Percentiles rank a stretch among this genome's conserved stretches.
Evolutionary conservation across 64 coral and sea anemone genomes (phyloP).

Genomic region (Dendrophyllia cribrosa): DNA sequence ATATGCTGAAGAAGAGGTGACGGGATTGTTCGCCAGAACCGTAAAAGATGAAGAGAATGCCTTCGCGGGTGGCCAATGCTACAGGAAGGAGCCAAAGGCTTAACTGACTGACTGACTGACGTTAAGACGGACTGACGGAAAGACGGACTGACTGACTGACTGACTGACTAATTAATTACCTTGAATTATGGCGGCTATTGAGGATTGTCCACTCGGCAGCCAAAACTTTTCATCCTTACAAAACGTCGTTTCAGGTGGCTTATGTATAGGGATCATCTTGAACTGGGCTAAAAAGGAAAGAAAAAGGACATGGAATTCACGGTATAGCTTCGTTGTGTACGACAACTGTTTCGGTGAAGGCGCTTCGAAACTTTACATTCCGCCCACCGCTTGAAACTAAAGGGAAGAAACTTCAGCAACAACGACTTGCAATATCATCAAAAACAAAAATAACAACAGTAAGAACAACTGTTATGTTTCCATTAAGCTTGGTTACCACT

Average conservation of each 20-base stretch:
- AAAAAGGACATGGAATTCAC: neutral
- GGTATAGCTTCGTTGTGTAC: too few relatives aligned
- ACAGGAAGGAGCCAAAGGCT: too few relatives aligned
- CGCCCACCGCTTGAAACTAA: neutral
- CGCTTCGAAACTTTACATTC: neutral
- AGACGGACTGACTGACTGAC: too few relatives aligned
- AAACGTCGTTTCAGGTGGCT: slow-evolving; percentile 73
- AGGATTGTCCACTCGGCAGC: slow-evolving; percentile 64
- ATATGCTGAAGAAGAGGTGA: too few relatives aligned
- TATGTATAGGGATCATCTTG: slow-evolving; percentile 84
- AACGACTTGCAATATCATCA: neutral
- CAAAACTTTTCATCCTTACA: slow-evolving; percentile 73
- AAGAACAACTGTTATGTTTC: neutral
- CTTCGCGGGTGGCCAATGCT: too few relatives aligned
- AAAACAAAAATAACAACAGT: neutral
- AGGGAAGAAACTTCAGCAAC: neutral
- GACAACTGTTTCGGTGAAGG: too few relatives aligned
- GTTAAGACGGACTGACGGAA: too few relatives aligned
- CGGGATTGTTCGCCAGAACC: too few relatives aligned
- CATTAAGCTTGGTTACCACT: too few relatives aligned
- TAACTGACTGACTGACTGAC: too few relatives aligned
- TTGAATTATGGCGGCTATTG: slow-evolving; percentile 67
- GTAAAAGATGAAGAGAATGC: too few relatives aligned
- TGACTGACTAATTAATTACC: slow-evolving; percentile 30
- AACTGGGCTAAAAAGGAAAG: slow-evolving; percentile 62